phyloP scores from a whole-genome alignment of 2,113 vertebrate genomes.

The Nyctereutes procyonoides region DNA sequence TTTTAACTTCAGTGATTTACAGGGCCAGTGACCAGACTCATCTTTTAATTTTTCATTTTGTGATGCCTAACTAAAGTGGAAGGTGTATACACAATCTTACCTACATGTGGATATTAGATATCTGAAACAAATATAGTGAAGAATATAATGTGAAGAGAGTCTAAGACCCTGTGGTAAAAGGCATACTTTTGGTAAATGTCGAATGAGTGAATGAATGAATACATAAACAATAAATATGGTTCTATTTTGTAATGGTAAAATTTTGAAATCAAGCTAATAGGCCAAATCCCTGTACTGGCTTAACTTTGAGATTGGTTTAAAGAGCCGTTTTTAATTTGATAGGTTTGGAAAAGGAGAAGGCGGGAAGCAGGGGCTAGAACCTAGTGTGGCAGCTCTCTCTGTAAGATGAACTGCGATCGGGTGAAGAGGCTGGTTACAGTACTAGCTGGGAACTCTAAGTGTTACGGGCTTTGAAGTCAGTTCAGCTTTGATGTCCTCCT shows the following conservation, averaged over 20 bases:
- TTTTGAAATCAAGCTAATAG: constrained; percentile 35
- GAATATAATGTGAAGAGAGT: not conserved
- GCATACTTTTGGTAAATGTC: not conserved
- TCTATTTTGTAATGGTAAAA: constrained; percentile 52
- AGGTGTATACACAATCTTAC: not conserved
- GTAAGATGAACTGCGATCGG: constrained; percentile 16
- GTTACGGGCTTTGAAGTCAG: constrained; percentile 89
- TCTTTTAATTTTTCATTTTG: not conserved
- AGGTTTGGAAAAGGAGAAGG: constrained; percentile 33
- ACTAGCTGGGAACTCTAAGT: constrained; percentile 86
- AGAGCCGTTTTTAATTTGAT: constrained; percentile 77
- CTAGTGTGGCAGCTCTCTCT: not conserved
- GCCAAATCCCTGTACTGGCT: not conserved
- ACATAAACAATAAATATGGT: not conserved
- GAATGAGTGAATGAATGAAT: not conserved
- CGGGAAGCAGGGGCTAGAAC: not conserved
- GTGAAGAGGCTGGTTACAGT: constrained; percentile 82
- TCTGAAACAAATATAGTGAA: constrained; percentile 50
- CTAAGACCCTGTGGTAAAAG: not conserved
- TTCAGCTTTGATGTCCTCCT: constrained; percentile 88
- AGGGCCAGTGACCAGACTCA: not conserved
- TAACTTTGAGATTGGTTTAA: constrained; percentile 55
- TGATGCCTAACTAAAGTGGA: not conserved
- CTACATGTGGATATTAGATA: not conserved
- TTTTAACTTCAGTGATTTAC: constrained; percentile 43